Base-by-base conservation (phyloP, 2,888 invertebrate species). In the Mamestra brassicae region DNA sequence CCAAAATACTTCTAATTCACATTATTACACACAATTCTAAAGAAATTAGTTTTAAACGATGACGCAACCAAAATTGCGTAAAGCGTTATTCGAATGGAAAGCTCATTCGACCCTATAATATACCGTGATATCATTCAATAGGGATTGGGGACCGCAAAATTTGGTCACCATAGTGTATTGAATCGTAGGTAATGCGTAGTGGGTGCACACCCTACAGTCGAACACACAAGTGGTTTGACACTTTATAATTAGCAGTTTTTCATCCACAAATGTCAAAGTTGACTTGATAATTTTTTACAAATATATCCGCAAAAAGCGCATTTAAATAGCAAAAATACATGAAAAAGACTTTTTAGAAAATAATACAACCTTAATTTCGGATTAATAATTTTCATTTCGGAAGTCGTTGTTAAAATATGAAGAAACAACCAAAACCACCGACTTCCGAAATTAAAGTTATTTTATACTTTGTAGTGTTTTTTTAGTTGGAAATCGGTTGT, bases 81-180 rank as follows among this genome's bases (percentile, higher is more conserved):
- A 84, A 87, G 81, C 90, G 89, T 90, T 90, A 91, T 89, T 92
- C 91, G 89, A 87, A 92, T 89, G 93, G 91, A 93, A 92, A 90
- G 85, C 84, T 84, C 87, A 93, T 93, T 92, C 90, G 90, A 88
- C 89, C 84, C 84, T 81, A 86, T 89, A 90, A 88, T 89, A 87
- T 81, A 87, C 81, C 85, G 74, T 79, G 89, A 89, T 92, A 91
- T 87, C 88, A 88, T 90, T 95, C 90, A 95, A 95, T 95, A 89
- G 93, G 88, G 90, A 93, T 90, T 92, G 91, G 90, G 93, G 91
- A 92, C 94, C 95, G 95, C 95, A 92, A 95, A 95, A 95, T 95
- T 93, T 92, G 90, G 91, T 90, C 94, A 94, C 93, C 92, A 88
- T 89, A 88, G 93, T 90, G 93, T 92, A 94, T 87, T 95, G 92